A percentile compares a stretch with the other conserved stretches of the same genome.
Evolutionary conservation across 2,888 invertebrate genomes (phyloP).

Genomic region (Kuschelorhynchus macadamiae): DNA sequence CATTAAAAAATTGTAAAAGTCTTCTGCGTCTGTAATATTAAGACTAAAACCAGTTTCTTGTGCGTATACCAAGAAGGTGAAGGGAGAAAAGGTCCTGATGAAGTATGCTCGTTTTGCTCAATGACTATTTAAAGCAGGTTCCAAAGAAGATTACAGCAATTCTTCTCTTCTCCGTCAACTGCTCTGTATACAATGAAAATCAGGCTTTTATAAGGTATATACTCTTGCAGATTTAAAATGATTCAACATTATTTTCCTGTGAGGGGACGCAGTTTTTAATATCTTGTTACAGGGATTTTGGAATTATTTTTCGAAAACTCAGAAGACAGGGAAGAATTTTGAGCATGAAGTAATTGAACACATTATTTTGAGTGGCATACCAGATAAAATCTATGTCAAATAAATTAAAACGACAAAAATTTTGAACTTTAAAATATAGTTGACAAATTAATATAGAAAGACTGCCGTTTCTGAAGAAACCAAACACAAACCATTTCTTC

Average conservation of each 20-base stretch:
- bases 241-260: constrained; percentile 18
- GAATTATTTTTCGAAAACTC: neutral
- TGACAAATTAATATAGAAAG: constrained; percentile 3
- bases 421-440: constrained; percentile 3
- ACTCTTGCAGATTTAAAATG: constrained; percentile 10
- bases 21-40: too few species aligned
- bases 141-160: neutral
- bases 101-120: constrained; percentile 2
- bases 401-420: neutral
- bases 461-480: constrained; percentile 9
- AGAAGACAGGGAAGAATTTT: constrained; percentile 2
- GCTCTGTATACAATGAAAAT: neutral
- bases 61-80: constrained; percentile 6
- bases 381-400: neutral
- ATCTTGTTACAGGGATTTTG: constrained; percentile 8
- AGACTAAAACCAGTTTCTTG: too few species aligned
- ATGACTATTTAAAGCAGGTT: neutral
- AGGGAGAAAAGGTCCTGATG: neutral
- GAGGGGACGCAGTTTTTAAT: constrained; percentile 5
- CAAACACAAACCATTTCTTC: constrained; percentile 6
- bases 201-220: constrained; percentile 8
- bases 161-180: neutral
- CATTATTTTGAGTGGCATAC: constrained; percentile 1
- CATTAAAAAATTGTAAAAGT: too few species aligned
- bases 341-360: neutral